Conservation (phyloP, 2,888 invertebrate genomes). For the Xestia rhomboidea region DNA sequence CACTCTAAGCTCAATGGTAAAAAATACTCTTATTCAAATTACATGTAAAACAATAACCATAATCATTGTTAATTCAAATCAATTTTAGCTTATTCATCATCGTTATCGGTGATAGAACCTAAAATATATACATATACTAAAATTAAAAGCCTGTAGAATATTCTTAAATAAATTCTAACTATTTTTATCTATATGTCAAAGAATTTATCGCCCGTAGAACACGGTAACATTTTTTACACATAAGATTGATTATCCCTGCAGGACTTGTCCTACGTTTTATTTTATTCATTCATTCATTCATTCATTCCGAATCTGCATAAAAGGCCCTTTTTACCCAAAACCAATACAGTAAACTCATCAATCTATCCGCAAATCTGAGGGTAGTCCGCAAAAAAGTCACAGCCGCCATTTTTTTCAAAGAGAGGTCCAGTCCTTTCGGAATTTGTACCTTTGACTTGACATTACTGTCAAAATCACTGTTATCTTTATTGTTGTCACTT, state of each 20-base stretch:
- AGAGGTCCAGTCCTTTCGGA: neutral
- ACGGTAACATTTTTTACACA: slow-evolving; percentile 12
- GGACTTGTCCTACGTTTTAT: slow-evolving; percentile 39
- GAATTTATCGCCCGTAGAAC: neutral
- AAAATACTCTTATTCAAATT: no score
- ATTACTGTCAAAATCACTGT: neutral
- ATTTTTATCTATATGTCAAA: neutral
- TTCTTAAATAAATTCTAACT: neutral
- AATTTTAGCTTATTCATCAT: neutral
- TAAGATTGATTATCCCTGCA: slow-evolving; percentile 44
- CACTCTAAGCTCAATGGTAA: no score
- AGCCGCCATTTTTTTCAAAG: slow-evolving; percentile 16
- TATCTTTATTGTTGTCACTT: neutral
- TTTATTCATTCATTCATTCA: slow-evolving; percentile 35
- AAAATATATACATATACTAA: neutral
- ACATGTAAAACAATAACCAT: no score
- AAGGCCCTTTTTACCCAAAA: slow-evolving; percentile 32
- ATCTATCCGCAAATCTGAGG: slow-evolving; percentile 46
- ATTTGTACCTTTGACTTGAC: neutral
- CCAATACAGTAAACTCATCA: slow-evolving; percentile 56
- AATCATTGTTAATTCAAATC: no score
- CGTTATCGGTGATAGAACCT: neutral
- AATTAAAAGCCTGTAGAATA: neutral
- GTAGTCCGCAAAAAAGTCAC: slow-evolving; percentile 39
- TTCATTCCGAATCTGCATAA: slow-evolving; percentile 33